These are phyloP conservation scores for Chrysolina haemoptera DNA, from an alignment of 2,888 invertebrate species.

Conservation along the genomic window DNA sequence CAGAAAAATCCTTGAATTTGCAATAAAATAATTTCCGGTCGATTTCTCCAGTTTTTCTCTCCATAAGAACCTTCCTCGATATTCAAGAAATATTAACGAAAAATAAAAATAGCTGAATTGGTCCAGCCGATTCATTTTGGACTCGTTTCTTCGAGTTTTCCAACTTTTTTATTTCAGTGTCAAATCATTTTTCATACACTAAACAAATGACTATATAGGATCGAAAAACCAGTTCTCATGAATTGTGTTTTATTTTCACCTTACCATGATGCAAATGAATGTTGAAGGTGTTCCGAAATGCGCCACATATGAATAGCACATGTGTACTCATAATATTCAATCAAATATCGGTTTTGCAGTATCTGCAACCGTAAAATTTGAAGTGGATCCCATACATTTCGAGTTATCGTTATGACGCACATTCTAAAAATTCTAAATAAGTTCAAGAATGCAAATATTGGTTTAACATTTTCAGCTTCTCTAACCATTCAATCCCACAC, in stretches of 20 bases:
- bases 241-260: background rate
- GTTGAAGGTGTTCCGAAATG: background rate
- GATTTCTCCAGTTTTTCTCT: no score
- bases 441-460: conserved; percentile 11
- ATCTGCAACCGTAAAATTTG: background rate
- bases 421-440: conserved; percentile 3
- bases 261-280: background rate
- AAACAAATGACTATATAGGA: no score
- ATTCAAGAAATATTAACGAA: no score
- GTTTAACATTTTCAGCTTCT: conserved; percentile 22
- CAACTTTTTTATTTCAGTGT: no score
- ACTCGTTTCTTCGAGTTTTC: no score
- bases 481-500: conserved; percentile 20
- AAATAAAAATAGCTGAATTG: no score
- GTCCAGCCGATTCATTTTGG: no score
- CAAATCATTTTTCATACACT: no score
- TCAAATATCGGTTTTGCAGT: background rate
- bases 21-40: no score
- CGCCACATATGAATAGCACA: background rate
- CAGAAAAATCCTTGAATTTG: no score
- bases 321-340: background rate
- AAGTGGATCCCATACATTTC: conserved; percentile 2
- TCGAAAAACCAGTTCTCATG: no score
- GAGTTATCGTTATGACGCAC: conserved; percentile 1
- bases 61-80: no score